phyloP scores from a whole-genome alignment of 2,797 vertebrate species.

The Periparus ater region DNA sequence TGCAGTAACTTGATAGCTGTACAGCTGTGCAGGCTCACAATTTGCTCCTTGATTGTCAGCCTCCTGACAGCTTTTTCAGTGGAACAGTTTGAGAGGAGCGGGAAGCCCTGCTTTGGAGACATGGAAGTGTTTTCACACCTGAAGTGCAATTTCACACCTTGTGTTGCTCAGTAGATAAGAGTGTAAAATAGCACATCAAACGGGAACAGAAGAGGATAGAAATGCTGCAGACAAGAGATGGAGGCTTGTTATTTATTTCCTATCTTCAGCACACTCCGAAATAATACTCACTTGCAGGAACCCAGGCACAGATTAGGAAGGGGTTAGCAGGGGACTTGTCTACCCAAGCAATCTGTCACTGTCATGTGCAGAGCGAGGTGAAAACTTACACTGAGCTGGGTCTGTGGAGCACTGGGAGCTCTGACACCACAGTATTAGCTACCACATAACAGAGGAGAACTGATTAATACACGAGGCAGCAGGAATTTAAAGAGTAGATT shows the following conservation, averaged over 20 bases:
- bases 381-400: slow-evolving; percentile 15
- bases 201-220: slow-evolving; percentile 72
- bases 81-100: slow-evolving; percentile 71
- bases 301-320: slow-evolving; percentile 29
- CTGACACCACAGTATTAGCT: neutral
- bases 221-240: slow-evolving; percentile 59
- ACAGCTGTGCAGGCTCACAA: slow-evolving; percentile 47
- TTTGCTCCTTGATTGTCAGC: slow-evolving; percentile 50
- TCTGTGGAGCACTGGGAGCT: neutral
- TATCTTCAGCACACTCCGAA: slow-evolving; percentile 47
- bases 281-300: slow-evolving; percentile 54
- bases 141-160: slow-evolving; percentile 80
- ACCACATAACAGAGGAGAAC: neutral
- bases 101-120: slow-evolving; percentile 73
- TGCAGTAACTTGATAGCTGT: neutral
- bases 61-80: slow-evolving; percentile 71
- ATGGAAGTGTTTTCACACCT: slow-evolving; percentile 78
- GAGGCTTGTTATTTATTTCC: slow-evolving; percentile 71
- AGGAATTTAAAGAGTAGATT: neutral
- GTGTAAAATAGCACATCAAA: slow-evolving; percentile 78
- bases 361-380: neutral
- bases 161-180: slow-evolving; percentile 77
- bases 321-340: slow-evolving; percentile 53
- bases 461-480: neutral
- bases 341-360: slow-evolving; percentile 33